Conservation (phyloP, 2,888 invertebrate species). For the Endotricha flammealis region DNA sequence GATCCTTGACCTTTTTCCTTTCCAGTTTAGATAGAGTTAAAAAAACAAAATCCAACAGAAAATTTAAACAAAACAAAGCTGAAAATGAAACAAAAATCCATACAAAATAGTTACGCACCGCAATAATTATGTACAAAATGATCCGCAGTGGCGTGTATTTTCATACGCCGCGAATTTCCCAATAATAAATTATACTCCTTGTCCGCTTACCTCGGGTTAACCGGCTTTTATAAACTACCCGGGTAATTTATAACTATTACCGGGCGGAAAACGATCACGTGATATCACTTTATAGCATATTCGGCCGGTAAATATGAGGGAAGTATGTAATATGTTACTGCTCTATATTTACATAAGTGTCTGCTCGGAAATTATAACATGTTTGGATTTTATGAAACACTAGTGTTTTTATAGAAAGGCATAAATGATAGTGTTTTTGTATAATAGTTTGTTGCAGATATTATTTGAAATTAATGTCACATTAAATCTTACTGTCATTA, state of each 20-base stretch:
- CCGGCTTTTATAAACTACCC: slow-evolving; percentile 73
- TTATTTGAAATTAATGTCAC: too few relatives aligned
- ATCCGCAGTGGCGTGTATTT: slow-evolving; percentile 55
- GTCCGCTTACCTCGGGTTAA: slow-evolving; percentile 74
- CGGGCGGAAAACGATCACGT: slow-evolving; percentile 74
- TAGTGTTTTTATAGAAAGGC: too few relatives aligned
- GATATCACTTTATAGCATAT: slow-evolving; percentile 11
- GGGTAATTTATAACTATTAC: slow-evolving; percentile 78
- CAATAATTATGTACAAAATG: slow-evolving; percentile 35
- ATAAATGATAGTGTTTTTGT: too few relatives aligned
- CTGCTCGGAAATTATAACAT: slow-evolving; percentile 12
- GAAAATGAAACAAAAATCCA: neutral
- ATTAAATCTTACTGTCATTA: too few relatives aligned
- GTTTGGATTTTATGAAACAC: slow-evolving; percentile 13
- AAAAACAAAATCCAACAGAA: too few relatives aligned
- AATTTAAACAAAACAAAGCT: too few relatives aligned
- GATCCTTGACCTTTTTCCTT: too few relatives aligned
- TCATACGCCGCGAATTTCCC: slow-evolving; percentile 71
- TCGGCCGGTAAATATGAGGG: slow-evolving; percentile 69
- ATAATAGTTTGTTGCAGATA: too few relatives aligned
- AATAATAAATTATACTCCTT: slow-evolving; percentile 76
- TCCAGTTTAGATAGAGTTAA: too few relatives aligned
- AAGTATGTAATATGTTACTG: slow-evolving; percentile 52
- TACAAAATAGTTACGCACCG: slow-evolving; percentile 1
- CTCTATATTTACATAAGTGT: slow-evolving; percentile 33